Percentiles rank a stretch among this genome's conserved stretches.
Evolutionary conservation across 2,113 vertebrate species (phyloP).

Genomic region (Cavia aperea): DNA sequence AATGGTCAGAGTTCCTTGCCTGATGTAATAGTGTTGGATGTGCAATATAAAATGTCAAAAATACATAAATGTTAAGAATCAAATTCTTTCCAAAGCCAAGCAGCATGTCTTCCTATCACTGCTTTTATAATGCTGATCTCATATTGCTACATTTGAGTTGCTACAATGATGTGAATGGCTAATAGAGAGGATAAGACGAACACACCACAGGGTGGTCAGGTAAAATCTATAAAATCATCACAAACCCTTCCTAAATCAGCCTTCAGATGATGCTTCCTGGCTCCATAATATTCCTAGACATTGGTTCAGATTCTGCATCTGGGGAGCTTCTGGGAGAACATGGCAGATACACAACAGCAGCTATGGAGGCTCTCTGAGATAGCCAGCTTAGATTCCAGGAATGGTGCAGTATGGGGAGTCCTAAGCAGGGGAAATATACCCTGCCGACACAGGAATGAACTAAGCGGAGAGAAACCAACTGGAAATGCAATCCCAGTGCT

Average conservation of each 20-base stretch:
- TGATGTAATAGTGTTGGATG: neutral
- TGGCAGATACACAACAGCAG: too few relatives aligned
- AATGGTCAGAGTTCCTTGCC: neutral
- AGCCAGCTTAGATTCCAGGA: too few relatives aligned
- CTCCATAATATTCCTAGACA: neutral
- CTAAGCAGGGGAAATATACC: too few relatives aligned
- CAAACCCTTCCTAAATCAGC: neutral
- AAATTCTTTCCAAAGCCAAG: neutral
- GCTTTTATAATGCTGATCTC: neutral
- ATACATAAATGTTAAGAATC: conserved; percentile 23
- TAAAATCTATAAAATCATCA: neutral
- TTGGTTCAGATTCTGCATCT: too few relatives aligned
- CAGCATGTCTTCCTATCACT: neutral
- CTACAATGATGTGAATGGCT: neutral
- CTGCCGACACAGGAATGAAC: too few relatives aligned
- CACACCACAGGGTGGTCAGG: accelerated
- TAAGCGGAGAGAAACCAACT: too few relatives aligned
- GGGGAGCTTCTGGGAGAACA: too few relatives aligned
- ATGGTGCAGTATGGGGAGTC: too few relatives aligned
- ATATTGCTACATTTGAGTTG: neutral
- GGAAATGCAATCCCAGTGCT: too few relatives aligned
- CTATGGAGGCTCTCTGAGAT: too few relatives aligned
- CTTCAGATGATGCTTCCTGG: neutral
- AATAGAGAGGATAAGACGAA: neutral
- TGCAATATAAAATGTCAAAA: neutral